These are phyloP conservation scores for Napeogenes sylphis DNA, from an alignment of 2,888 invertebrate species.

Conservation along the genomic window DNA sequence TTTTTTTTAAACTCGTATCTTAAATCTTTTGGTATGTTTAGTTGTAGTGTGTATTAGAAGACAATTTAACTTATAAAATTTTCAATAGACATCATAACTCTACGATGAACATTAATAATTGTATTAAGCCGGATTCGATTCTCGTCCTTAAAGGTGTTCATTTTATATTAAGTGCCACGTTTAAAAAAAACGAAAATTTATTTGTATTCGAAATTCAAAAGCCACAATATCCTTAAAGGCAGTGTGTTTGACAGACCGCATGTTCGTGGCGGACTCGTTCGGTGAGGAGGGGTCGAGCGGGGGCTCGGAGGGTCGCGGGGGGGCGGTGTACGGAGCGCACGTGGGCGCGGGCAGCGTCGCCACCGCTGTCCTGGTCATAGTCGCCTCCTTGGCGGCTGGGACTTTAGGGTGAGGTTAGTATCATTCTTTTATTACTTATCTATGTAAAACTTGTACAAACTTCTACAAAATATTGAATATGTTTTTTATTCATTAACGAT, in stretches of 20 bases:
- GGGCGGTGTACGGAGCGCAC: slow-evolving; percentile 46
- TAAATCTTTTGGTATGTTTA: too few species aligned
- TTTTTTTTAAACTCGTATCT: too few species aligned
- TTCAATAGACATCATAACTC: too few species aligned
- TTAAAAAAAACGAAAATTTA: too few species aligned
- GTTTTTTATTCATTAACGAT: too few species aligned
- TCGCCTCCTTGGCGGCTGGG: slow-evolving; percentile 82
- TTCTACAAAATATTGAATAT: too few species aligned
- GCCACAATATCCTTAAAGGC: slow-evolving; percentile 39
- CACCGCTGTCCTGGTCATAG: slow-evolving; percentile 79
- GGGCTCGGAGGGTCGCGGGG: slow-evolving; percentile 39
- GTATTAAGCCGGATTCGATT: too few species aligned
- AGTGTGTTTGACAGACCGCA: slow-evolving; percentile 55
- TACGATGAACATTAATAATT: too few species aligned
- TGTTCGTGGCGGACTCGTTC: slow-evolving; percentile 69
- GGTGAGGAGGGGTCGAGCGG: slow-evolving; percentile 40
- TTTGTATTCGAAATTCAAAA: not conserved
- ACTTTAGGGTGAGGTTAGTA: slow-evolving; percentile 86
- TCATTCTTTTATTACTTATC: slow-evolving; percentile 4
- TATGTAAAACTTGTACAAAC: not conserved
- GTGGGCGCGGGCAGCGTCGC: slow-evolving; percentile 79
- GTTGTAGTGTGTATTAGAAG: too few species aligned
- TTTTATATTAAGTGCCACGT: too few species aligned
- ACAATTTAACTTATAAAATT: too few species aligned
- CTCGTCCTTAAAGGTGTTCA: too few species aligned